Conservation (phyloP, 2,888 invertebrate genomes). For the Phortica magna region DNA sequence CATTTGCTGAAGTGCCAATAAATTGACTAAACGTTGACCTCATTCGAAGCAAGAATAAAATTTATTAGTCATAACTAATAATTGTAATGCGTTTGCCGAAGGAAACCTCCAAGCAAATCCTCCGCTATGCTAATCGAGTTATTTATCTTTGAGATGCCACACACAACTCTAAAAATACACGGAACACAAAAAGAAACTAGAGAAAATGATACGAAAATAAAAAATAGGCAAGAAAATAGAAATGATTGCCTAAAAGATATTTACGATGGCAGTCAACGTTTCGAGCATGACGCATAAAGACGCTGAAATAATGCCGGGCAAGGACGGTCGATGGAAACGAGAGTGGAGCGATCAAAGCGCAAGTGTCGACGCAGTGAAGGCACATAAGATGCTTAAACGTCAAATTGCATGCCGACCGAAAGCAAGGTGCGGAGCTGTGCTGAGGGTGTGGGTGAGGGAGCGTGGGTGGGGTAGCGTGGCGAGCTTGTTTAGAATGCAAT, state of each 20-base stretch:
- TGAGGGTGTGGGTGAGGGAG: neutral
- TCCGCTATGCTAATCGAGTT: neutral
- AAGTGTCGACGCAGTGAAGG: neutral
- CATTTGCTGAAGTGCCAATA: neutral
- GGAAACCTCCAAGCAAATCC: neutral
- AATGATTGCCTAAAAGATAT: constrained; percentile 20
- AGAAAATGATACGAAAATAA: neutral
- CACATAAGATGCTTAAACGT: neutral
- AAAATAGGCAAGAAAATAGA: neutral
- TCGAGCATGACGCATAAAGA: constrained; percentile 30
- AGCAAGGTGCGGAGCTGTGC: neutral
- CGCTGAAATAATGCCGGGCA: neutral
- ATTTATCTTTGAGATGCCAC: constrained; percentile 3
- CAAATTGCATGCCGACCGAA: too few relatives aligned
- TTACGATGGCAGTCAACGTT: constrained; percentile 27
- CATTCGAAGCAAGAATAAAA: constrained; percentile 19
- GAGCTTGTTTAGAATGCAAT: constrained; percentile 63
- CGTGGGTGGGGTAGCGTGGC: neutral
- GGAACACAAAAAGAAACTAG: neutral
- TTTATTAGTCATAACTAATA: constrained; percentile 30
- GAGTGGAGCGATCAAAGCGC: neutral
- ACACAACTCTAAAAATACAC: constrained; percentile 5
- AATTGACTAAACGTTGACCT: neutral
- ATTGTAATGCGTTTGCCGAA: constrained; percentile 4
- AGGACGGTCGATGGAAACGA: neutral